phyloP scores from a whole-genome alignment of 2,888 invertebrate species.

The Chymomyza amoena region DNA sequence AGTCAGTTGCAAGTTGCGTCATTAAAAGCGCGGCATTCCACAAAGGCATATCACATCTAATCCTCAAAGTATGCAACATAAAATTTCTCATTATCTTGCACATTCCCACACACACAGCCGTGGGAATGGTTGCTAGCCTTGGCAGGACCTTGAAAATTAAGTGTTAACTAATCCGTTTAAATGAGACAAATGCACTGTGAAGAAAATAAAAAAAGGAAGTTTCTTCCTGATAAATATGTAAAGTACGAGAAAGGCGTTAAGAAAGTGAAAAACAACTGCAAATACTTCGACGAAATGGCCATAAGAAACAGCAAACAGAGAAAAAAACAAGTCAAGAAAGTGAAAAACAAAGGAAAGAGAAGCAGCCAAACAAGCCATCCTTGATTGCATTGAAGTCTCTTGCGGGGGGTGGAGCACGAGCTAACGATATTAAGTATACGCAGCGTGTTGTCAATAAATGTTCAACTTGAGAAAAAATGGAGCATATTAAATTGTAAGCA shows the following conservation, averaged over 20 bases:
- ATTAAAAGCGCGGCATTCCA: not conserved
- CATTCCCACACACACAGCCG: not conserved
- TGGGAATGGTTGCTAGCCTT: not conserved
- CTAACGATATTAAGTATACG: constrained; percentile 27
- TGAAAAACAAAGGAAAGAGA: not conserved
- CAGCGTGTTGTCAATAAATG: constrained; percentile 4
- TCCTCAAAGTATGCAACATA: not conserved
- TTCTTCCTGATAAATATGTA: constrained; percentile 36
- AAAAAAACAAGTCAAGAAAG: constrained; percentile 1
- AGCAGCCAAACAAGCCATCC: not conserved
- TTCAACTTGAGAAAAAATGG: not conserved
- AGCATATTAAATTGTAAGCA: not conserved
- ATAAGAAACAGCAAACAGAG: constrained; percentile 7
- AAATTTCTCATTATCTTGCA: not conserved
- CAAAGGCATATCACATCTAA: not conserved
- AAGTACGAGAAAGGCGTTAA: constrained; percentile 10
- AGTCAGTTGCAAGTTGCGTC: not conserved
- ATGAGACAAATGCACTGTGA: constrained; percentile 32
- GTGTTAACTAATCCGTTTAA: constrained; percentile 28
- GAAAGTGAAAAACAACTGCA: constrained; percentile 9
- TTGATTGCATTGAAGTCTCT: not conserved
- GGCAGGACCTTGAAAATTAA: not conserved
- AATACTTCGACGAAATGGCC: constrained; percentile 11
- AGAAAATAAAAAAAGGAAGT: constrained; percentile 19
- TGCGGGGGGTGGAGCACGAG: not conserved